Base-by-base conservation (phyloP, 53 echinoderm and acorn worm species). In the Holothuria scabra region DNA sequence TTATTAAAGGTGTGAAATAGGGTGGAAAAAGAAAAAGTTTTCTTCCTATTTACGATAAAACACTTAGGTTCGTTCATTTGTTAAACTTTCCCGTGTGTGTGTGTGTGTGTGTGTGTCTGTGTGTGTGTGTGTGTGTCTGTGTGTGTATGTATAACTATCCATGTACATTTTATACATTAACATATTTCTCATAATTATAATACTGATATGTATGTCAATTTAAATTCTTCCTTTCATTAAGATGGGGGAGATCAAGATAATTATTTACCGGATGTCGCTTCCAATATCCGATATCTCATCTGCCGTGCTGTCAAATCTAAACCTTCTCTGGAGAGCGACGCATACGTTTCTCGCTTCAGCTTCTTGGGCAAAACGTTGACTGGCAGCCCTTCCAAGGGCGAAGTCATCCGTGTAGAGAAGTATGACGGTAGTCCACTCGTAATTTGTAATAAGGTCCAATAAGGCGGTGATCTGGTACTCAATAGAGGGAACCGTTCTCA, bases 361-460 rank as follows among this genome's bases (percentile, higher is more conserved):
- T 65, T 88, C 69, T 25, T 86, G 62, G 38, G 85, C 79, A 66
- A 96, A 93, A 21, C 80, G 22, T 58, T 78, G 56, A 21, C 78
- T 78, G 19, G 78, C 52, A 16, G 59, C 28, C 8, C 56, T 29
- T 19, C 96, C 93, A 71, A 93, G 91, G 6, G 90, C 93, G 21
- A 90, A 56, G 49, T 96, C 96, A 66, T 96, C 93, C 30, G 91
- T 81, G 25, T 86, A 87, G 22, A 96, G 65, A 1, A 89, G 81
- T 21, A 88, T 90, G 3, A 96, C 92, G 21, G 92, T 90, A 11
- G 90, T 57, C 88, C 93, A 96, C 41, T 67, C 83, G 59, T 93
- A 88, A 58, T 90, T 67, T 2, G 38, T 48, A 8, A 84, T 90
- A 28, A 96, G 80, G 83, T 91, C 90, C 16, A 91, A 84, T 56